A percentile compares a stretch with the other conserved stretches of the same genome.
These are phyloP conservation scores for Neoniphon sammara DNA, from an alignment of 2,797 vertebrate genomes.

Conservation along the genomic window DNA sequence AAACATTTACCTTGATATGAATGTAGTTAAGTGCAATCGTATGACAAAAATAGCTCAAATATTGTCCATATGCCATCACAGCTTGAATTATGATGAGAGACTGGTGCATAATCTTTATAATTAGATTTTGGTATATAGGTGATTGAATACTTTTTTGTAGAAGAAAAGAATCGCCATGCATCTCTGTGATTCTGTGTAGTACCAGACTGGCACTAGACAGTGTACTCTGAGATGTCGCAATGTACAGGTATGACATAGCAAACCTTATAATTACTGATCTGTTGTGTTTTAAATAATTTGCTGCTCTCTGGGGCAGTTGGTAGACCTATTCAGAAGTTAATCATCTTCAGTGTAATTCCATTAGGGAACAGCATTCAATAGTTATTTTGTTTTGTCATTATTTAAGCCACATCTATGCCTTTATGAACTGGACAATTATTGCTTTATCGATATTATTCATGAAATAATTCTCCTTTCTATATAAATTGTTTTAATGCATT, in stretches of 20 bases:
- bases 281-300: constrained; percentile 43
- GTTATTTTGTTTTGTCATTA: constrained; percentile 9
- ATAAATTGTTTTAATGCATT: constrained; percentile 19
- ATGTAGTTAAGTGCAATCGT: neutral
- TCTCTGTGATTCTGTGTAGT: constrained; percentile 12
- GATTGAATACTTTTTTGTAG: neutral
- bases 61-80: neutral
- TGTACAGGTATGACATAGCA: constrained; percentile 1
- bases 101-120: neutral
- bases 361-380: constrained; percentile 43
- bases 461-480: constrained; percentile 13
- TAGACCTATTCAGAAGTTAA: constrained; percentile 33
- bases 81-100: neutral
- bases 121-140: neutral
- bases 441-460: constrained; percentile 10
- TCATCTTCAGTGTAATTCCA: constrained; percentile 43
- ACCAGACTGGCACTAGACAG: constrained; percentile 36
- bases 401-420: constrained; percentile 16
- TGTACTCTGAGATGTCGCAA: constrained; percentile 32
- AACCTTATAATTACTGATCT: constrained; percentile 35
- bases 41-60: neutral
- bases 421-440: constrained; percentile 40
- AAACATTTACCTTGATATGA: neutral
- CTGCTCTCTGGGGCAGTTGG: constrained; percentile 37
- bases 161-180: neutral